A percentile compares a stretch with the other conserved stretches of the same genome.
These are phyloP conservation scores for Mythimna impura DNA, from an alignment of 2,888 invertebrate species.

Conservation along the genomic window DNA sequence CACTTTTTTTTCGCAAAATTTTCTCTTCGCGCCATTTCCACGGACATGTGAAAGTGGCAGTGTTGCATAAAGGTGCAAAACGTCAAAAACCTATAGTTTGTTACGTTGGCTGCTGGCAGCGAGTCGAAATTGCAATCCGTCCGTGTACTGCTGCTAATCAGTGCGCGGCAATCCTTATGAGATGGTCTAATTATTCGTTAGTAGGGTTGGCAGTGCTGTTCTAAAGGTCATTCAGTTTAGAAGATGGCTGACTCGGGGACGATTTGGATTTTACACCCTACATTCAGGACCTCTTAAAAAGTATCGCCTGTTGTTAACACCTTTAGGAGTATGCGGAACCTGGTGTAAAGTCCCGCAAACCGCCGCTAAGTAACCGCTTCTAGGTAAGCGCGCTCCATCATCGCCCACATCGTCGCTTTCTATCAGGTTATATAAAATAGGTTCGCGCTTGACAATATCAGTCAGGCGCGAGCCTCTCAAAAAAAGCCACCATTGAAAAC, in stretches of 20 bases:
- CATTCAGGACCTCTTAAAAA: too few relatives aligned
- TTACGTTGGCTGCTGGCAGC: conserved; percentile 21
- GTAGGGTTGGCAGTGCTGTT: conserved; percentile 50
- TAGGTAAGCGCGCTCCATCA: too few relatives aligned
- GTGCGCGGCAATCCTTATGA: conserved; percentile 67
- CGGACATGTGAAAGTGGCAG: conserved; percentile 43
- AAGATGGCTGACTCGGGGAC: background rate
- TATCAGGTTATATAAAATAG: too few relatives aligned
- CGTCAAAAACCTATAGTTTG: conserved; percentile 30
- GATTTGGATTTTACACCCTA: too few relatives aligned
- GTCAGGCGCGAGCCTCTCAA: too few relatives aligned
- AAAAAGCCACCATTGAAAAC: too few relatives aligned
- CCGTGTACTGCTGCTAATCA: conserved; percentile 68
- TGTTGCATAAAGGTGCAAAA: conserved; percentile 50
- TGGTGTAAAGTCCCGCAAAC: too few relatives aligned
- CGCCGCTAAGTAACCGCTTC: too few relatives aligned
- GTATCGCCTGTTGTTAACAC: too few relatives aligned
- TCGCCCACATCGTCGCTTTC: too few relatives aligned
- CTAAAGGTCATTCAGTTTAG: conserved; percentile 13
- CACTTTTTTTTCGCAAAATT: conserved; percentile 21
- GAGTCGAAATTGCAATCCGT: conserved; percentile 59
- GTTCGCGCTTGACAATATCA: too few relatives aligned
- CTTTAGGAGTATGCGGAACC: too few relatives aligned
- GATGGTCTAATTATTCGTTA: conserved; percentile 62
- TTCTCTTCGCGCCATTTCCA: conserved; percentile 23